Evolutionary conservation across 2,888 invertebrate species (phyloP), one percentile per base, ranked within the genome.

Genomic region (Dryomyza anilis): DNA sequence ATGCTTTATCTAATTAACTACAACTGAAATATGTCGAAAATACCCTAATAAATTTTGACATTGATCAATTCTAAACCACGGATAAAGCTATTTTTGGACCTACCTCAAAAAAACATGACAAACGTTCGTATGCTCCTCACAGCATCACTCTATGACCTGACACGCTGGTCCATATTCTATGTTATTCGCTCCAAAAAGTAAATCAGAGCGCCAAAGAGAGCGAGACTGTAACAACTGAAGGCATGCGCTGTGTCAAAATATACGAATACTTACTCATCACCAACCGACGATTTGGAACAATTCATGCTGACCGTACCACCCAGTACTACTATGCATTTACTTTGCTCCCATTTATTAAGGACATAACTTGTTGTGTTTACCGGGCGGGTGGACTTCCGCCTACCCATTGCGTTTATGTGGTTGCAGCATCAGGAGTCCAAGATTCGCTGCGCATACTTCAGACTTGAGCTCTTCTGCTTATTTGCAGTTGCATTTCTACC

Each of bases 141-240:
- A 48, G 16, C 33, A 33, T 33, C 29, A 45, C 53, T 25, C 68
- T 76, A 70, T 78, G 77, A 77, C 78, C 77, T 74, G 76, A 72
- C 78, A 78, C 78, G 78, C 73, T 77, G 77, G 77, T 78, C 77
- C 59, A 77, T 60, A 76, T 77, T 76, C 77, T 69, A 78, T 78
- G 78, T 78, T 75, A 72, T 64, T 46, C 2, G 30, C 39, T 48
- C 39, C 60, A 25, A 23, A 7, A n/a, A n/a, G n/a, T n/a, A n/a
- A n/a, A n/a, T n/a, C n/a, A n/a, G n/a, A n/a, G n/a, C n/a, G n/a
- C n/a, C n/a, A n/a, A n/a, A n/a, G n/a, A n/a, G n/a, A n/a, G n/a
- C n/a, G n/a, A n/a, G n/a, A n/a, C n/a, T n/a, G n/a, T n/a, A n/a
- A n/a, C n/a, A n/a, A n/a, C n/a, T n/a, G n/a, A n/a, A n/a, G n/a